Evolutionary conservation across 2,888 invertebrate species (phyloP), one percentile per base, ranked within the genome.

Genomic region (Coleophora deauratella): DNA sequence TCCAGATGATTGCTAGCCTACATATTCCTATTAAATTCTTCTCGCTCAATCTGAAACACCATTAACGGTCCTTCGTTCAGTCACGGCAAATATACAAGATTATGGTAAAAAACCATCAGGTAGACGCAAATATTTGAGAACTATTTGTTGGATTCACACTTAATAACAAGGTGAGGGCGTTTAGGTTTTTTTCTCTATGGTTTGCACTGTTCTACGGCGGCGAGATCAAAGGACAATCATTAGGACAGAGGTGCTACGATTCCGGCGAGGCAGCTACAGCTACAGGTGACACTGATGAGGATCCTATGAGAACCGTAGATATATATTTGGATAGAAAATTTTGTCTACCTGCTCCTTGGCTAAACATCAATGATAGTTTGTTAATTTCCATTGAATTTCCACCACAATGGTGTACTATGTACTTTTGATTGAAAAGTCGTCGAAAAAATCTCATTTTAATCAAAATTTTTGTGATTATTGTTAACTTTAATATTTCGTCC

Each of bases 121-220:
- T 84, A 84, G 85, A 73, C 72, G 76, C 82, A 84, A 85, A 85
- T 84, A 84, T 85, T 84, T 85, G 80, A 73, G 82, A 82, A 78
- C 81, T 72, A 77, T 82, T 81, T 81, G 77, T 80, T 72, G 75
- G 75, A 80, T 81, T 82, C 84, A 82, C 84, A 82, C 84, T 73
- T 82, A 81, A 81, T 81, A 84, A 82, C 75, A 66, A 77, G 73
- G 63, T 69, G 54, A n/a, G 59, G 67, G 65, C 58, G 67, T 66
- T 68, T 63, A 58, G 50, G 47, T 36, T 36, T 40, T 70, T 74
- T 72, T 68, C 62, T 21, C 3, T 21, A 21, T 4, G 3, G 3
- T 51, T 57, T 46, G 44, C 45, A 53, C 51, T 60, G 62, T 66
- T 64, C 60, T 46, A 37, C 50, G 65, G 69, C 77, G 73, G 70